phyloP scores from a whole-genome alignment of 2,797 vertebrate genomes.

The Steatocranus sp. region DNA sequence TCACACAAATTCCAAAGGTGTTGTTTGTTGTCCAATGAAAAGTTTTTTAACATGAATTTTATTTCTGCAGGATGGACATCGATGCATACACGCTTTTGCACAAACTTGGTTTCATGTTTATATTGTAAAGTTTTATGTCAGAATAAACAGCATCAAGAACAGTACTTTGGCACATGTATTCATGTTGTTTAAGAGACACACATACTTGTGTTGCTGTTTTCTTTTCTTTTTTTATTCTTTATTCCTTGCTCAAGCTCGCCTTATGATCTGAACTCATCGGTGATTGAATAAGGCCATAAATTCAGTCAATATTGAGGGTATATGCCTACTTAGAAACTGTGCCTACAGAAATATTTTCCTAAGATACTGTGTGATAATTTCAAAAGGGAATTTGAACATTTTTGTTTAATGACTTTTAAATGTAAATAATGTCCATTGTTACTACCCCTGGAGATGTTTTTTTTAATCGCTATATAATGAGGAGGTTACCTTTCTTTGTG shows the following conservation, averaged over 20 bases:
- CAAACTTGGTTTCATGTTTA: background rate
- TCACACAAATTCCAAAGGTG: background rate
- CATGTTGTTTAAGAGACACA: background rate
- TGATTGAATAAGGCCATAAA: background rate
- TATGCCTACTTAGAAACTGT: background rate
- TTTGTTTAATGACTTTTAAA: background rate
- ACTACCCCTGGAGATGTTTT: background rate
- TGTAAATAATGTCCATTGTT: background rate
- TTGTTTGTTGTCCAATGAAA: background rate
- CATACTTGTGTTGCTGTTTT: background rate
- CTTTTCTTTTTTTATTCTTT: background rate
- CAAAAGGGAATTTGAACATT: background rate
- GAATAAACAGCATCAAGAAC: background rate
- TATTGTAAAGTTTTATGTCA: background rate
- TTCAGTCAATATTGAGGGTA: background rate
- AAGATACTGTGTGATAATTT: background rate
- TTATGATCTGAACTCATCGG: background rate
- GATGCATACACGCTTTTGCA: background rate
- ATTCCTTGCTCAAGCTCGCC: background rate
- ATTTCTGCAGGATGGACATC: background rate
- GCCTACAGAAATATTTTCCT: background rate
- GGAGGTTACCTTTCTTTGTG: background rate
- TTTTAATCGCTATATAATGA: background rate
- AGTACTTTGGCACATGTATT: rapidly evolving
- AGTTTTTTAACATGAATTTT: background rate